A percentile compares a stretch with the other conserved stretches of the same genome.
Evolutionary conservation across 2,888 invertebrate species (phyloP).

Genomic region (Erebia ligea): DNA sequence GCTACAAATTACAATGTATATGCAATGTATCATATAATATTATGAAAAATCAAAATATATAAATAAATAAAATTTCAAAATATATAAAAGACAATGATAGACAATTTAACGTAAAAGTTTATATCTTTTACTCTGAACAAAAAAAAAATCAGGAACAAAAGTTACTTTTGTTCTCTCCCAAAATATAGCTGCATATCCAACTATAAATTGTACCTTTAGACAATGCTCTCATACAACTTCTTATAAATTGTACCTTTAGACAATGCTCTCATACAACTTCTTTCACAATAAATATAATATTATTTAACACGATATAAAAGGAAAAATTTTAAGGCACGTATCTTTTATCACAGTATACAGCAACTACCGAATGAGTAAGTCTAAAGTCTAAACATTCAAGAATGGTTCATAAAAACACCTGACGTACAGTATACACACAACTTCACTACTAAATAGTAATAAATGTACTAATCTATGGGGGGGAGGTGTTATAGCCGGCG

Average conservation of each 20-base stretch:
- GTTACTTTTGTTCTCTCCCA: not conserved
- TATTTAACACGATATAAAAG: slow-evolving; percentile 25
- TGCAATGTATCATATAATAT: too few species aligned
- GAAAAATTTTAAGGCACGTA: slow-evolving; percentile 68
- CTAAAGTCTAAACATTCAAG: slow-evolving; percentile 32
- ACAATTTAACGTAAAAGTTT: too few species aligned
- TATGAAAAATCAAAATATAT: too few species aligned
- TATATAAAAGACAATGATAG: too few species aligned
- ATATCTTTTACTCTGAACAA: too few species aligned
- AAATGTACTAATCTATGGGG: not conserved
- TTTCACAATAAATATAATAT: slow-evolving; percentile 9
- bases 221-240: not conserved
- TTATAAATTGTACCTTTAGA: not conserved
- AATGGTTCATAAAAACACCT: slow-evolving; percentile 22
- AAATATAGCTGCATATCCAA: not conserved
- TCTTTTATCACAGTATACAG: slow-evolving; percentile 74
- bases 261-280: not conserved
- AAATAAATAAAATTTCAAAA: too few species aligned
- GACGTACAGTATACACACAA: slow-evolving; percentile 26
- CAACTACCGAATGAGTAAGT: slow-evolving; percentile 51
- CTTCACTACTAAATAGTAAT: not conserved
- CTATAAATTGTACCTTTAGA: not conserved
- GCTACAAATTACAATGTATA: not conserved
- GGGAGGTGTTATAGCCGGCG: not conserved
- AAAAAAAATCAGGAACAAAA: not conserved